Base-by-base conservation (phyloP, 1,140 invertebrate species). In the Doryteuthis pealeii region DNA sequence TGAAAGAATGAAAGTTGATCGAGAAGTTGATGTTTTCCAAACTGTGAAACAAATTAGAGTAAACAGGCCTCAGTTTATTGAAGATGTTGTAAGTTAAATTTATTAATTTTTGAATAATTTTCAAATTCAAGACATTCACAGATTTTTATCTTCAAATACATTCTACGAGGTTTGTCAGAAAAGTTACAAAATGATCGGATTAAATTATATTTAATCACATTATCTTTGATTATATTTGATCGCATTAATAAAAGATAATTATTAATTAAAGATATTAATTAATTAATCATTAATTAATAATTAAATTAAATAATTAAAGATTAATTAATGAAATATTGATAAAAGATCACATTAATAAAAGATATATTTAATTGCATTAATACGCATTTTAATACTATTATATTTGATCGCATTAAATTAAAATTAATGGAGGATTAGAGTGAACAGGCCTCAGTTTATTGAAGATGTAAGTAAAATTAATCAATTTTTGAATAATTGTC, bases 11-110 rank as follows among this genome's bases (percentile, higher is more conserved):
- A 86, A 87, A 74, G 79, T 88, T 33, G 89, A 90, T 66, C 82
- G 87, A 35, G 86, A 89, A 77, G 85, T 90, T 14, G 88, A 90
- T 74, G 87, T 90, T 6, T 90, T 89, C 81, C 88, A 89, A 74
- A 89, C 88, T 40, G 85, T 89, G 5, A 89, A 88, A 83, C 83
- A 85, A 68, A 85, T 85, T 58, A 74, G 86, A 12, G 84, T 84
- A 43, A 85, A 85, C 71, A 74, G 87, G 66, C 85, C 85, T 32
- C 85, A 87, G 74, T 83, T 87, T 71, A 82, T 88, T 33, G 82
- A 86, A 74, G 82, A 83, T 78, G 76, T 82, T 70, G 86, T 88
- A 77, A 81, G 84, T 32, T 8, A 22, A 40, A n/a, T n/a, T n/a
- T n/a, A n/a, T n/a, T n/a, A n/a, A n/a, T n/a, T n/a, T n/a, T n/a